Evolutionary conservation across 2,113 vertebrate genomes (phyloP), one percentile per base, ranked within the genome.

Genomic region (Gorilla gorilla): DNA sequence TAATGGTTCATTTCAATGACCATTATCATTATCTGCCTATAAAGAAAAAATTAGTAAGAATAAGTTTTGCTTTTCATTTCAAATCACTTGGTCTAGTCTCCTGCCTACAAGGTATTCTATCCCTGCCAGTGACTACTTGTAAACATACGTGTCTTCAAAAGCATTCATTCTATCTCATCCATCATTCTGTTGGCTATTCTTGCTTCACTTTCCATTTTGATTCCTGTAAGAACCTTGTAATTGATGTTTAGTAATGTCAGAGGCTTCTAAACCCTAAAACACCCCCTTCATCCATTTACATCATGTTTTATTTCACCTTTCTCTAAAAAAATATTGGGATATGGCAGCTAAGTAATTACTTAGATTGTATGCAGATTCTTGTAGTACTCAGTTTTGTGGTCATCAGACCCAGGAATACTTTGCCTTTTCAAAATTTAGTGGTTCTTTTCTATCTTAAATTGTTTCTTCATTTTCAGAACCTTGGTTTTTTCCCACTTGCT

Each of bases 341-440:
- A 64, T 85, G 76, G 17, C 20, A 76, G 27, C 22, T 61, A 61
- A 92, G 32, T 45, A 40, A 61, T 92, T 96, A 61, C 52, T 93
- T n/a, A 68, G 23, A 57, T n/a, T 59, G 3, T 89, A 68, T 57
- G 5, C 4, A 93, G 43, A 94, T 82, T 68, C 13, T 70, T 92
- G 23, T 38, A 89, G 22, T 75, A 87, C 14, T 93, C 22, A 32
- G 30, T 92, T 95, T 92, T 61, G 22, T 96, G 45, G 22, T 35
- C 48, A 81, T 70, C 43, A 78, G 57, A 64, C 23, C 27, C 40
- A 90, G 76, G 35, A 90, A 30, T 75, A 64, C 13, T 68, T 89
- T 85, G 8, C 9, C 16, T 85, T 97, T 96, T 86, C 30, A 94
- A 86, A 94, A 89, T 43, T 22, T 91, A 8, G 52, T 96, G 23